Evolutionary conservation across 2,888 invertebrate genomes (phyloP), one percentile per base, ranked within the genome.

Genomic region (Lochmaea crataegi): DNA sequence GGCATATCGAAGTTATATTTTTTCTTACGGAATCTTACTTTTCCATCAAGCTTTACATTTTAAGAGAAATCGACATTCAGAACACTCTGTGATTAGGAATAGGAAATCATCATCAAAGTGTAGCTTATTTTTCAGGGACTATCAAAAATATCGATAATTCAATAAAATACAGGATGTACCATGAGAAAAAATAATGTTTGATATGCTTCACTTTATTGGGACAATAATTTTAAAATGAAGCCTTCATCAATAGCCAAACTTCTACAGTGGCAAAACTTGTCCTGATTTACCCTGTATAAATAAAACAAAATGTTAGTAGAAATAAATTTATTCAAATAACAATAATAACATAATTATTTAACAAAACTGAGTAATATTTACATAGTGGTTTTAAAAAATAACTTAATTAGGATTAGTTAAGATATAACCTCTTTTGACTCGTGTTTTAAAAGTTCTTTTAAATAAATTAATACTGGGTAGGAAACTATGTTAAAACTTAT

Each of bases 261-360:
- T 14, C 0, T 10, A 11, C 11, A 45, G 12, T 45, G 42, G 1
- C 10, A 42, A 4, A 1, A 11, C 9, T 14, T 14, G 12, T 14
- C 2, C 45, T 45, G 45, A 0, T 45, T 5, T 14, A 45, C 3
- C 14, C 11, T 45, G 45, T 45, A 45, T 45, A 14, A 14, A 45
- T 14, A 45, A 48, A 48, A 48, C 5, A n/a, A 48, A 48, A 12
- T 18, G 9, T 2, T 53, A 53, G 53, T 53, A 53, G 53, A 53
- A 53, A 53, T 53, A 53, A 53, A 53, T 53, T 53, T 53, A 53
- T 53, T 53, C 53, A 53, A 16, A 53, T 53, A 53, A 53, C 53
- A 53, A 53, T 53, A 53, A 53, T 53, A 53, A 53, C 18, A 18
- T 53, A 53, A 53, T 53, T 53, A 53, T 53, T 53, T 16, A 53